Percentiles rank a stretch among this genome's conserved stretches.
Conservation (phyloP, 2,797 vertebrate species). For the Brotula barbata region DNA sequence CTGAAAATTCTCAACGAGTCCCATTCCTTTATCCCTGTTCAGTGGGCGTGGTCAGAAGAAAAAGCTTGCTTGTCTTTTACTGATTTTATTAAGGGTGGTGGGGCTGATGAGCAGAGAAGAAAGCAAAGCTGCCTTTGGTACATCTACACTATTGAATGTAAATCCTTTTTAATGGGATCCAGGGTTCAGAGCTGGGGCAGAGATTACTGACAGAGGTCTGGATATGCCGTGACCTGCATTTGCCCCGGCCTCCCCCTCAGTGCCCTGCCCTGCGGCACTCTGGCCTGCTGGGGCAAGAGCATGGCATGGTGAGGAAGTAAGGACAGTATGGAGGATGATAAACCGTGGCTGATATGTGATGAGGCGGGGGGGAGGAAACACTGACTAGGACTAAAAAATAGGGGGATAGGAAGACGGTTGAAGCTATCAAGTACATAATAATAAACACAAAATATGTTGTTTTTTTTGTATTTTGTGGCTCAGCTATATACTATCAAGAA, state of each 20-base stretch:
- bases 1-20: slow-evolving; percentile 47
- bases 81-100: slow-evolving; percentile 54
- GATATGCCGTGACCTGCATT: slow-evolving; percentile 76
- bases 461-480: no score
- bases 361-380: no score
- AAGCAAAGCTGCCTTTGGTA: slow-evolving; percentile 74
- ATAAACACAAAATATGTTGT: no score
- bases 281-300: neutral
- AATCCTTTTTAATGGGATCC: slow-evolving; percentile 85
- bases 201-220: slow-evolving; percentile 78
- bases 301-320: neutral
- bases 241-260: slow-evolving; percentile 55
- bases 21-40: neutral
- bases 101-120: slow-evolving; percentile 69
- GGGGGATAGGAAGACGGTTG: no score
- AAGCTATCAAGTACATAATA: no score
- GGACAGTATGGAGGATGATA: neutral
- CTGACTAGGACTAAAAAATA: no score
- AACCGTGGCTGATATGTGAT: neutral
- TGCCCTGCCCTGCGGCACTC: slow-evolving; percentile 19
- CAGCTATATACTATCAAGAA: no score
- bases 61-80: slow-evolving; percentile 45
- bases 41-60: slow-evolving; percentile 37
- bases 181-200: slow-evolving; percentile 79
- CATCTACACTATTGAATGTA: slow-evolving; percentile 82